Base-by-base conservation (phyloP, 2,888 invertebrate species). In the Apotomis turbidana region DNA sequence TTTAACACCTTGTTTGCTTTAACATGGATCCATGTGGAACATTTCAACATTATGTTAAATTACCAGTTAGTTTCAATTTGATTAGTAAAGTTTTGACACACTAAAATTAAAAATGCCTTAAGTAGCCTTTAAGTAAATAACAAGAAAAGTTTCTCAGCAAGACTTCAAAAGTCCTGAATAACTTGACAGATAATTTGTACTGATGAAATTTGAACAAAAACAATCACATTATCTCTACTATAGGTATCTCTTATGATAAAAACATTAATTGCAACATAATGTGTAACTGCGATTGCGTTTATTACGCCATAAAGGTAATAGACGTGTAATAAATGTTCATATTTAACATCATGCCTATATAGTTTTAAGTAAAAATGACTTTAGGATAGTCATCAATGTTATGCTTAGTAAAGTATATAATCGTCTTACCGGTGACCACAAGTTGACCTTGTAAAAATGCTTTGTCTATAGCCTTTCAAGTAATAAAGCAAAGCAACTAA, bases 391-490 rank as follows among this genome's bases (percentile, higher is more conserved):
- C 41, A 60, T 61, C 12, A 27, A 60, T 61, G 27, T 44, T 44
- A 41, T 67, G 60, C 27, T 49, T 10, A 49, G 27, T 13, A 51
- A 60, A 49, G 74, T 70, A 51, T 71, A 69, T 60, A 66, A 71
- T 66, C 49, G 15, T 57, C 36, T 60, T 55, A 51, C 27, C 51
- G 38, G 70, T 71, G 64, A 60, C 52, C 52, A 74, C 63, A 49
- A n/a, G 41, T 41, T 79, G 83, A 85, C 89, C 88, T 88, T 87
- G 85, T 79, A 74, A 55, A 62, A 66, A 67, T 73, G 79, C 80
- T 84, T 85, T 87, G 85, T 88, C 86, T 85, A 86, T 83, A 85
- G 74, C 76, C 74, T 74, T 76, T 78, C 73, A 68, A 57, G 75
- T 58, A 44, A 55, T 46, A 62, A 46, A 63, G 55, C 60, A 64